phyloP scores from a whole-genome alignment of 2,113 vertebrate species.

The Macrotis lagotis region DNA sequence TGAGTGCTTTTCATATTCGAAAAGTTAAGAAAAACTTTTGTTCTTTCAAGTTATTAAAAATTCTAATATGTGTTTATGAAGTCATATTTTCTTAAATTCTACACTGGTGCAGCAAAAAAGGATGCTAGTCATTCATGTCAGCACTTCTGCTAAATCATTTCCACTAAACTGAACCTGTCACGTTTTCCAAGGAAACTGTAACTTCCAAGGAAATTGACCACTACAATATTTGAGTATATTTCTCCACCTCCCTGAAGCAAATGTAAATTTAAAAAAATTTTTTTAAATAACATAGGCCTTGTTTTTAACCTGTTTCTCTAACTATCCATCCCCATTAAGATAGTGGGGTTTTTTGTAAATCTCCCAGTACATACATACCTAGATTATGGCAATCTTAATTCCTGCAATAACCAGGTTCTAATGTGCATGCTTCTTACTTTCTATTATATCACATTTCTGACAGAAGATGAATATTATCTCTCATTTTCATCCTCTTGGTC shows the following conservation, averaged over 20 bases:
- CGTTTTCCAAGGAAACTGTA: background rate
- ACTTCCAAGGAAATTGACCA: background rate
- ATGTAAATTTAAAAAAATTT: background rate
- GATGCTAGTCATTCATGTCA: background rate
- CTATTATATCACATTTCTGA: too few species aligned
- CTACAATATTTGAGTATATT: background rate
- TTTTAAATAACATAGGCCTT: background rate
- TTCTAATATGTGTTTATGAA: background rate
- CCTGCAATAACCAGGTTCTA: background rate
- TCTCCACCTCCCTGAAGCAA: background rate
- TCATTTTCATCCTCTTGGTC: background rate
- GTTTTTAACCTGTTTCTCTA: background rate
- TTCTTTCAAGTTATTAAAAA: background rate
- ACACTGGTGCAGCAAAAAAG: background rate
- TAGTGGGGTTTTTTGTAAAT: background rate
- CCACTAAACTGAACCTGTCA: background rate
- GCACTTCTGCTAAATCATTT: background rate
- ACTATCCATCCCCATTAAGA: background rate
- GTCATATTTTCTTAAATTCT: background rate
- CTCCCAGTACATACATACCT: background rate
- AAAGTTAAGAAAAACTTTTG: background rate
- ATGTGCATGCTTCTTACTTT: background rate
- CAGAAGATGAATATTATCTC: too few species aligned
- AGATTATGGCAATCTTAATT: background rate
- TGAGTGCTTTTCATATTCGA: background rate